Evolutionary conservation across 30 jellyfish, hydroid and myxozoan species (phyloP).

Genomic region (Rhopilema esculentum): DNA sequence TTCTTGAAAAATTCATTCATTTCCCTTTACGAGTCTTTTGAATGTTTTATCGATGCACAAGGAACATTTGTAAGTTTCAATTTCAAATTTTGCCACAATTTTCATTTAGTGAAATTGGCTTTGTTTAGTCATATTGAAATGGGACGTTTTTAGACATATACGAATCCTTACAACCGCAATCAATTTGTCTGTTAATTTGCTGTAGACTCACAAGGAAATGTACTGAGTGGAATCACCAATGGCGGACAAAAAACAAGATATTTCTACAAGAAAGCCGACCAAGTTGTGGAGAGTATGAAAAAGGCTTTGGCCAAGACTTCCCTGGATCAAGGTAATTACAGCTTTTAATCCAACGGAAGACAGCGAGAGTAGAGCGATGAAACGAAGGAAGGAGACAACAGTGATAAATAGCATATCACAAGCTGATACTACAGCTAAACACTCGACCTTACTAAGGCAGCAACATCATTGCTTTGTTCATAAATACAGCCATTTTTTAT

Average conservation of each 20-base stretch:
- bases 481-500: no score
- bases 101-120: no score
- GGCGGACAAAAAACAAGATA: conserved; percentile 74
- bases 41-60: no score
- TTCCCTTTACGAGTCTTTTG: no score
- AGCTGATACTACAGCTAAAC: no score
- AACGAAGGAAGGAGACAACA: background rate
- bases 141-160: background rate
- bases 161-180: no score
- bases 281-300: conserved; percentile 90
- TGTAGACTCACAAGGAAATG: conserved; percentile 80
- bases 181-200: background rate
- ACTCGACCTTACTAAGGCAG: no score
- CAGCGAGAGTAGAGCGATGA: background rate
- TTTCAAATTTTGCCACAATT: no score
- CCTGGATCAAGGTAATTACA: conserved; percentile 55
- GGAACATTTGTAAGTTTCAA: no score
- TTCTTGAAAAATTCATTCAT: no score
- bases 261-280: conserved; percentile 82
- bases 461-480: no score
- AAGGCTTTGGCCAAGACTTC: conserved; percentile 60
- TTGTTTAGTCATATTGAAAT: background rate
- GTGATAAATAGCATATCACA: background rate
- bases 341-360: background rate
- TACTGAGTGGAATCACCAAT: conserved; percentile 75